Percentiles rank a stretch among this genome's conserved stretches.
Evolutionary conservation across 2,113 vertebrate species (phyloP).

Genomic region (Brienomyrus longianalis): DNA sequence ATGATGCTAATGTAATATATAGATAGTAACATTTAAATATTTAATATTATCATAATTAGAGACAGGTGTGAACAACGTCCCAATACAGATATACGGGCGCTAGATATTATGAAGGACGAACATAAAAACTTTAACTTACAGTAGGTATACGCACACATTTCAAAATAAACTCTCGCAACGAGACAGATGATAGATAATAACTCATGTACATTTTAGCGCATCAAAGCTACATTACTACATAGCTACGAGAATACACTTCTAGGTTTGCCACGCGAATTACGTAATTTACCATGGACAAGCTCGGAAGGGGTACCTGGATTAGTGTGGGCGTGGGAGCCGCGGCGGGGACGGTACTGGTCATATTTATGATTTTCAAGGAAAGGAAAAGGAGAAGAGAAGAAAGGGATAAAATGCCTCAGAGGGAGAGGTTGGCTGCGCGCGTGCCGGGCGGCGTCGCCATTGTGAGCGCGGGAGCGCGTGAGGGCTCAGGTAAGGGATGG

Average conservation of each 20-base stretch:
- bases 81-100: neutral
- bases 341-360: constrained; percentile 50
- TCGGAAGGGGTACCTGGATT: constrained; percentile 47
- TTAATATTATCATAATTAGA: neutral
- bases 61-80: neutral
- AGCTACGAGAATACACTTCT: neutral
- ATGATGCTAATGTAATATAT: neutral
- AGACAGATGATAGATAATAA: neutral
- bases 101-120: neutral
- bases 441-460: neutral
- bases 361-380: constrained; percentile 50
- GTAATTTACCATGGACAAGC: constrained; percentile 19
- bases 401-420: constrained; percentile 14
- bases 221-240: neutral
- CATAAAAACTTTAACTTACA: neutral
- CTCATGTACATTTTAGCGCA: neutral
- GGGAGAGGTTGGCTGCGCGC: neutral
- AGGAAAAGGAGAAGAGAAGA: constrained; percentile 35
- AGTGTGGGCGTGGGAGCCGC: constrained; percentile 53
- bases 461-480: constrained; percentile 18
- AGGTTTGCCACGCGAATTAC: neutral
- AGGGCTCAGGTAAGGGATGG: constrained; percentile 36
- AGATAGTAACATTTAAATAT: neutral
- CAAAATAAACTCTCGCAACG: neutral
- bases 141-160: neutral